phyloP scores from a whole-genome alignment of 2,797 vertebrate genomes.

The Pipistrellus nathusii region DNA sequence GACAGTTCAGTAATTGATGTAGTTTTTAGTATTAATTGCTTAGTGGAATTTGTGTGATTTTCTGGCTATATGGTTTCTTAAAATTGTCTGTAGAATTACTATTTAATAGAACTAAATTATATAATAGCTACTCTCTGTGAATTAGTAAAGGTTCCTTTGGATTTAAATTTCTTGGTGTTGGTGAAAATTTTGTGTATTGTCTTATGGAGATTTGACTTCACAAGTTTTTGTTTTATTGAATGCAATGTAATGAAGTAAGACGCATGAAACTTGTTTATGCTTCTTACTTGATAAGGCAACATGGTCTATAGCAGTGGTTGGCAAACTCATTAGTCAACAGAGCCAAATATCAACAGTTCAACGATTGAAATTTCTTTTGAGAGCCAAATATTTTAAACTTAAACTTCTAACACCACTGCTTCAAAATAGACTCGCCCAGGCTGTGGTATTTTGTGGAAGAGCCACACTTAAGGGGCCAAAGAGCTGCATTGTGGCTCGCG shows the following conservation, averaged over 20 bases:
- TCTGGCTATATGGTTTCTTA: neutral
- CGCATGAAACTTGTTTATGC: neutral
- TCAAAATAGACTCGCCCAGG: no score
- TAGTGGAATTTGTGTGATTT: constrained; percentile 29
- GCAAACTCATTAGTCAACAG: no score
- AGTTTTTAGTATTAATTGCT: neutral
- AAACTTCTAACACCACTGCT: no score
- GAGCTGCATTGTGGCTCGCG: no score
- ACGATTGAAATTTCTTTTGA: no score
- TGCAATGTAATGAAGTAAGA: neutral
- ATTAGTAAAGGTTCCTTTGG: constrained; percentile 16
- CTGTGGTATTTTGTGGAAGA: no score
- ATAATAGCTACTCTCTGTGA: neutral
- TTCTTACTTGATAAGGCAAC: neutral
- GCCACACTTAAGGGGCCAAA: no score
- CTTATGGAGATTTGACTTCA: neutral
- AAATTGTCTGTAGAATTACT: neutral
- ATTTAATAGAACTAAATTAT: neutral
- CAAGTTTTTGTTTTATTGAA: neutral
- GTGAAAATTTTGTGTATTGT: neutral
- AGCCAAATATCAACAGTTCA: no score
- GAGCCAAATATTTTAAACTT: no score
- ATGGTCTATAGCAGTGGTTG: neutral
- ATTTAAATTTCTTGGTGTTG: constrained; percentile 47
- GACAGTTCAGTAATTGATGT: neutral